phyloP scores from a whole-genome alignment of 2,113 vertebrate species.

The Eolophus roseicapilla region DNA sequence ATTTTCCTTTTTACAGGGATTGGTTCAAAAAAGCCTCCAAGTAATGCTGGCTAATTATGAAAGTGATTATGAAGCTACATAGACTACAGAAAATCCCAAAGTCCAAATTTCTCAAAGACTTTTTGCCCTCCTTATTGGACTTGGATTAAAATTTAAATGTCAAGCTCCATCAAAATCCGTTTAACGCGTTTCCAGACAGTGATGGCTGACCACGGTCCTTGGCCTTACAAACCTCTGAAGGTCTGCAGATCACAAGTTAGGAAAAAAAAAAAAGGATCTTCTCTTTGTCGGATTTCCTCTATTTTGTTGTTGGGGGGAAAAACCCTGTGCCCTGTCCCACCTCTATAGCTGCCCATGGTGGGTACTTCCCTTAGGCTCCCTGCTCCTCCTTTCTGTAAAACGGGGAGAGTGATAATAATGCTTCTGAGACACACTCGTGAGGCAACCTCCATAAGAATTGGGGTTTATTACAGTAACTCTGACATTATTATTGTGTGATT shows the following conservation, averaged over 20 bases:
- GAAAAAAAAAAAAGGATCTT: background rate
- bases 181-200: background rate
- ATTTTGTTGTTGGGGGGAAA: background rate
- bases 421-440: background rate
- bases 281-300: background rate
- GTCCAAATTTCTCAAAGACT: constrained; percentile 16
- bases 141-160: constrained; percentile 13
- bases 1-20: background rate
- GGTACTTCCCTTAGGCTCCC: background rate
- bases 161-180: background rate
- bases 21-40: background rate
- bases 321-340: background rate
- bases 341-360: background rate
- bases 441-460: background rate
- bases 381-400: background rate
- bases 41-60: background rate
- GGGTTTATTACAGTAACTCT: background rate
- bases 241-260: background rate
- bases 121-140: background rate
- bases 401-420: background rate
- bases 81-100: background rate
- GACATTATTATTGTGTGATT: background rate
- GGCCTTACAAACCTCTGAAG: background rate
- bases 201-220: background rate
- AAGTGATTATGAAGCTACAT: background rate